Evolutionary conservation across 2,113 vertebrate genomes (phyloP).

Genomic region (Anseranas semipalmata): DNA sequence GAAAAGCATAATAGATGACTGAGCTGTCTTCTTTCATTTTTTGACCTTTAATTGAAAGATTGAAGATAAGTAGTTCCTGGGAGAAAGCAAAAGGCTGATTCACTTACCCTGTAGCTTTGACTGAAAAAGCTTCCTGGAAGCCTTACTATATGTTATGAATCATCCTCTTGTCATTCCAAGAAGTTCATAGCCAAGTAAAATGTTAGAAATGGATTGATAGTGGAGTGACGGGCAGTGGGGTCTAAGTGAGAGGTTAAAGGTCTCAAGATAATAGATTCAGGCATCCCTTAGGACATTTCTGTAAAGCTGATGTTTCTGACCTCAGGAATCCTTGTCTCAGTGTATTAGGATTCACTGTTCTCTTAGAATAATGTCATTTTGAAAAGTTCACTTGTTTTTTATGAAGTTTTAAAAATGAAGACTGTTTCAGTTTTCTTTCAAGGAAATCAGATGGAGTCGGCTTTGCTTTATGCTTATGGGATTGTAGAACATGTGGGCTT

Average conservation of each 20-base stretch:
- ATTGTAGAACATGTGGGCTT: neutral
- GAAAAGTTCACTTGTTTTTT: constrained; percentile 56
- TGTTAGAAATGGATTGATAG: constrained; percentile 76
- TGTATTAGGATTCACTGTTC: constrained; percentile 63
- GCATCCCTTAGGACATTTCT: constrained; percentile 64
- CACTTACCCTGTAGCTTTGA: constrained; percentile 75
- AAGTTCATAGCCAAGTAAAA: constrained; percentile 77
- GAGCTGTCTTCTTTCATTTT: constrained; percentile 70
- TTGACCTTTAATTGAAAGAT: constrained; percentile 86
- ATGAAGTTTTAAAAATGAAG: constrained; percentile 37
- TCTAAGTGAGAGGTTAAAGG: constrained; percentile 70
- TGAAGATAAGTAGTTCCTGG: constrained; percentile 79
- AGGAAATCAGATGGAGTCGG: neutral
- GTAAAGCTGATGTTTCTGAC: constrained; percentile 71
- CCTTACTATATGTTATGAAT: constrained; percentile 75
- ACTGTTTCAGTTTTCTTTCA: constrained; percentile 37
- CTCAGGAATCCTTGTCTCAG: constrained; percentile 54
- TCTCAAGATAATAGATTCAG: constrained; percentile 67
- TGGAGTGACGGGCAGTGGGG: constrained; percentile 48
- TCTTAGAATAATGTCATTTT: constrained; percentile 67
- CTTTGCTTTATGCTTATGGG: neutral
- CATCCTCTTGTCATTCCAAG: constrained; percentile 75
- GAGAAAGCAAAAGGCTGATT: constrained; percentile 79
- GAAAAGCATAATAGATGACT: constrained; percentile 53
- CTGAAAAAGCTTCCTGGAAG: constrained; percentile 75